phyloP scores from a whole-genome alignment of 2,888 invertebrate species.

The Chymomyza amoena region DNA sequence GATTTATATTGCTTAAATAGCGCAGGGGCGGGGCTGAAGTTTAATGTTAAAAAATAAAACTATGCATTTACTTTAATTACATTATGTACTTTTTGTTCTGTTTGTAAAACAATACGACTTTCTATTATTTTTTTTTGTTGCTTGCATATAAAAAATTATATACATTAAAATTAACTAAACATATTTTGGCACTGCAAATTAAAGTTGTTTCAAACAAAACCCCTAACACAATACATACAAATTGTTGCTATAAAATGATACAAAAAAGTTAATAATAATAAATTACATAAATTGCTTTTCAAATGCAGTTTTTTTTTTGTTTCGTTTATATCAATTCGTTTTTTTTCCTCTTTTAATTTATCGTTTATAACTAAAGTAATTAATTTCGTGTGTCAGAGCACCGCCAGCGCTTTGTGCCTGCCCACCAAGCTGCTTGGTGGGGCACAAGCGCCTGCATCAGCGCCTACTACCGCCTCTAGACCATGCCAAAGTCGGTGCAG shows the following conservation, averaged over 20 bases:
- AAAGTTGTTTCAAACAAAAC: constrained; percentile 54
- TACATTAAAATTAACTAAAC: constrained; percentile 67
- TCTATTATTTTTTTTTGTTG: background rate
- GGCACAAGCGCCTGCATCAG: constrained; percentile 29
- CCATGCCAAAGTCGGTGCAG: constrained; percentile 67
- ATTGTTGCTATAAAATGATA: constrained; percentile 25
- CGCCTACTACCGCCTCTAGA: constrained; percentile 31
- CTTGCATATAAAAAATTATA: constrained; percentile 28
- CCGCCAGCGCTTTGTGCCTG: constrained; percentile 16
- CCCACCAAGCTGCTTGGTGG: constrained; percentile 49
- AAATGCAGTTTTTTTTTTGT: background rate
- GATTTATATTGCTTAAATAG: background rate
- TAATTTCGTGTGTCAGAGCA: constrained; percentile 38
- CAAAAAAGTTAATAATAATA: constrained; percentile 8
- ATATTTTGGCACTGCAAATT: constrained; percentile 75
- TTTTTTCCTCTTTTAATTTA: constrained; percentile 6
- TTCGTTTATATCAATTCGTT: background rate
- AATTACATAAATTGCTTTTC: background rate
- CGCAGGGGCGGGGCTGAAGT: background rate
- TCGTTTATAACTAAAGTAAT: constrained; percentile 32
- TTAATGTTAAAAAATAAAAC: background rate
- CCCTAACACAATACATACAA: constrained; percentile 37
- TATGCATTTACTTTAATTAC: constrained; percentile 28
- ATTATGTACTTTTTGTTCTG: constrained; percentile 39
- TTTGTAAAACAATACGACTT: constrained; percentile 24